Percentiles rank a stretch among this genome's conserved stretches.
These are phyloP conservation scores for Chironomus riparius DNA, from an alignment of 2,888 invertebrate species.

Conservation along the genomic window DNA sequence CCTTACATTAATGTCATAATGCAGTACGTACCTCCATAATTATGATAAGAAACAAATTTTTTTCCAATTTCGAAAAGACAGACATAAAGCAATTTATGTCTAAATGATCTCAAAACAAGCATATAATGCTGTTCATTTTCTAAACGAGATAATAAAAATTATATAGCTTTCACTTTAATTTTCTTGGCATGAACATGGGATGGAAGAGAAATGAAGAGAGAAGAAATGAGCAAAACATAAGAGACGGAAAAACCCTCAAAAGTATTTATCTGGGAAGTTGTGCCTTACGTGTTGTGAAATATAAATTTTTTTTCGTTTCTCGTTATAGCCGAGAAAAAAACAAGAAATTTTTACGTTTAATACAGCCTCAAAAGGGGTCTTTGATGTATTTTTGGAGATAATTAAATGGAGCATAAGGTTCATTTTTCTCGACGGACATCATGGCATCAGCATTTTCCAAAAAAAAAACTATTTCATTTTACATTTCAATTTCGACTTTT, in stretches of 20 bases:
- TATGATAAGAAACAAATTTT: background rate
- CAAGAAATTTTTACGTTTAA: background rate
- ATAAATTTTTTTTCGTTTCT: background rate
- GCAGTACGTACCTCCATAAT: background rate
- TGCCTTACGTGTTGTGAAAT: constrained; percentile 9
- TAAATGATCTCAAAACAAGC: constrained; percentile 12
- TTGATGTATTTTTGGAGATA: background rate
- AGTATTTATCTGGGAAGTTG: constrained; percentile 11
- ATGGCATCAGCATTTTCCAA: background rate
- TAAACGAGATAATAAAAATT: constrained; percentile 1
- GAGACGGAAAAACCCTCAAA: constrained; percentile 6
- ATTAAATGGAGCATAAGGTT: background rate
- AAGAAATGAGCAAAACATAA: background rate
- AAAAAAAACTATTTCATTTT: too few species aligned
- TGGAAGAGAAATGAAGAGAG: too few species aligned
- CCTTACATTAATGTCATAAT: constrained; percentile 1
- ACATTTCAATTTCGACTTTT: too few species aligned
- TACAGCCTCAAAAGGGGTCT: background rate
- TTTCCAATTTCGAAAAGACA: background rate
- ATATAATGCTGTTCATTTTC: constrained; percentile 3
- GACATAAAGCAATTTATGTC: constrained; percentile 13
- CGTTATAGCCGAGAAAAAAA: background rate
- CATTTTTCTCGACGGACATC: background rate
- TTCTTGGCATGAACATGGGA: background rate
- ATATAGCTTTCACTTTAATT: constrained; percentile 11